These are phyloP conservation scores for Thunnus thynnus DNA, from an alignment of 2,113 vertebrate genomes.

Conservation along the genomic window DNA sequence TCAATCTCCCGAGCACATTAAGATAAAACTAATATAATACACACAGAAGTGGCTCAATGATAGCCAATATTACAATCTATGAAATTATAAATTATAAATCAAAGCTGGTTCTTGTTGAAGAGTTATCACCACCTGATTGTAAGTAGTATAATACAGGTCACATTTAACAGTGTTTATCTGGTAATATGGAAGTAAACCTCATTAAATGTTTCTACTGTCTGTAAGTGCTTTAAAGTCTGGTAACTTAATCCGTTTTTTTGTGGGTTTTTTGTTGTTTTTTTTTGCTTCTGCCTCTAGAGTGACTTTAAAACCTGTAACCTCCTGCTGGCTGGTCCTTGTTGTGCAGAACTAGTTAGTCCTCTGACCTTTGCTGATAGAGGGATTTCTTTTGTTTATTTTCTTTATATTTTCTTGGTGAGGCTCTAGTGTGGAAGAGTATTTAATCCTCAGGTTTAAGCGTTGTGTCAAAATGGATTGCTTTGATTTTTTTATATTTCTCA, in stretches of 20 bases:
- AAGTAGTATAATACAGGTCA: too few species aligned
- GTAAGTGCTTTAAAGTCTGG: constrained; percentile 56
- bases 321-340: constrained; percentile 47
- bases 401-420: constrained; percentile 6
- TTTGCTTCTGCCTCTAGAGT: constrained; percentile 55
- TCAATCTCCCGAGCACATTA: not conserved
- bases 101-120: too few species aligned
- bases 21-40: not conserved
- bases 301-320: constrained; percentile 56
- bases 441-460: constrained; percentile 82
- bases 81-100: not conserved
- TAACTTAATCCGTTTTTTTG: constrained; percentile 23
- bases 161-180: constrained; percentile 12
- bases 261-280: not conserved
- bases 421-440: constrained; percentile 52
- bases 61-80: too few species aligned
- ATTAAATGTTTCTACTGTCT: constrained; percentile 51
- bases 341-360: constrained; percentile 41
- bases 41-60: not conserved
- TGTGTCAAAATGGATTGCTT: constrained; percentile 65
- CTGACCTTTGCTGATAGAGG: constrained; percentile 22
- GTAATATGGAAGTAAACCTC: constrained; percentile 11
- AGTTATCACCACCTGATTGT: not conserved
- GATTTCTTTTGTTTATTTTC: not conserved
- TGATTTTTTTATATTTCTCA: constrained; percentile 74